These are phyloP conservation scores for Netelia virgata DNA, from an alignment of 2,888 invertebrate species.

Conservation along the genomic window DNA sequence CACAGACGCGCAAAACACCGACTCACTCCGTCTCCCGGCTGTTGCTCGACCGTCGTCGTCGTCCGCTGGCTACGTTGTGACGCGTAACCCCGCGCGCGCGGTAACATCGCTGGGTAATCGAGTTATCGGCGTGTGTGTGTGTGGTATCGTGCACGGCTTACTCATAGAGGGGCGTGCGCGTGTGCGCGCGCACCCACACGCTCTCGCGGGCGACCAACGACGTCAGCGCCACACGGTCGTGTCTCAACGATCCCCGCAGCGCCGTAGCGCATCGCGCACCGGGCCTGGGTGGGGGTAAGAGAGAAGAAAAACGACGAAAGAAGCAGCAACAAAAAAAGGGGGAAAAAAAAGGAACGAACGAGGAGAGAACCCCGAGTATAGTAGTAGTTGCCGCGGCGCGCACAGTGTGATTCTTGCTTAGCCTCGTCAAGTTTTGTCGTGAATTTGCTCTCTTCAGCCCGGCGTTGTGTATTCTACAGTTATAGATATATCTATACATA, in stretches of 20 bases:
- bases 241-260: not conserved
- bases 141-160: not conserved
- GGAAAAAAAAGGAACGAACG: constrained; percentile 9
- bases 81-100: constrained; percentile 57
- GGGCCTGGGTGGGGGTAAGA: constrained; percentile 23
- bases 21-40: constrained; percentile 3
- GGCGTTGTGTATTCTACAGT: not conserved
- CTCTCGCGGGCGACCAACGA: not conserved
- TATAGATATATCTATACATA: not conserved
- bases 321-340: constrained; percentile 4
- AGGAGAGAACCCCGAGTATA: constrained; percentile 9
- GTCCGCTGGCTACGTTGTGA: constrained; percentile 45
- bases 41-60: constrained; percentile 4
- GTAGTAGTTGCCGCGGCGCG: constrained; percentile 50
- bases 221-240: not conserved
- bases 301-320: constrained; percentile 30
- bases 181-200: constrained; percentile 20
- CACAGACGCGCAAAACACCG: constrained; percentile 18
- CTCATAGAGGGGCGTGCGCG: not conserved
- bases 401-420: constrained; percentile 51
- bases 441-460: constrained; percentile 59
- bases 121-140: constrained; percentile 62
- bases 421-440: constrained; percentile 57
- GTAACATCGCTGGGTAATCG: constrained; percentile 61
- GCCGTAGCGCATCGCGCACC: constrained; percentile 14